Base-by-base conservation (phyloP, 1,140 invertebrate genomes). In the Lucilia sericata region DNA sequence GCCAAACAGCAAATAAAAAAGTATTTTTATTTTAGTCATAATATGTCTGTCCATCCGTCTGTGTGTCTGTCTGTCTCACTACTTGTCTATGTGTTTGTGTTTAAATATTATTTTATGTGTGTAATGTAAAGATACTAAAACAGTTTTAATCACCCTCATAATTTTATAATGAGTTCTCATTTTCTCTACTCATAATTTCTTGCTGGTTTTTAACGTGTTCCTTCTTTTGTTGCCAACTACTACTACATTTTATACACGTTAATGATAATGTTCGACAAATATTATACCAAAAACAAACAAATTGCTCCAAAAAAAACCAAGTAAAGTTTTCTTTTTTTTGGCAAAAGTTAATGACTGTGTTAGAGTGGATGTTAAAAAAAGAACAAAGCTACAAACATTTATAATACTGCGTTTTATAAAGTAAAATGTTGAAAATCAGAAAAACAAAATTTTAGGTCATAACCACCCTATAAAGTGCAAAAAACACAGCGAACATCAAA, bases 211-310 rank as follows among this genome's bases (percentile, higher is more conserved):
- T 21, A 25, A 12, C 65, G 14, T 60, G 55, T 60, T 60, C 17
- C 13, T 60, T 12, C 5, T 17, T 70, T 25, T 70, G 51, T 70
- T 21, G 65, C 1, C 65, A 70, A 70, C n/a, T 21, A 42, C 3
- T 36, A 36, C 7, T 42, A 19, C 65, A 70, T 70, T 70, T 70
- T 70, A 19, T 70, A 21, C 19, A 70, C 65, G 19, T 70, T 70
- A 70, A 70, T 70, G 65, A 70, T 70, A 25, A 70, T 70, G 65
- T 70, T 70, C 65, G 65, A 70, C 65, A 70, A 70, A 70, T 70
- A 21, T 70, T 70, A 12, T 10, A 70, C n/a, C 17, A 70, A 25
- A 60, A 60, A 60, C 55, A 60, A 17, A 60, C 14, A 60, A 60
- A 60, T n/a, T 17, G 17, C 14, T n/a, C 7, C 0, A 42, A 42